These are phyloP conservation scores for Kudoa iwatai DNA, from an alignment of 30 jellyfish, hydroid and myxozoan species.

Conservation along the genomic window DNA sequence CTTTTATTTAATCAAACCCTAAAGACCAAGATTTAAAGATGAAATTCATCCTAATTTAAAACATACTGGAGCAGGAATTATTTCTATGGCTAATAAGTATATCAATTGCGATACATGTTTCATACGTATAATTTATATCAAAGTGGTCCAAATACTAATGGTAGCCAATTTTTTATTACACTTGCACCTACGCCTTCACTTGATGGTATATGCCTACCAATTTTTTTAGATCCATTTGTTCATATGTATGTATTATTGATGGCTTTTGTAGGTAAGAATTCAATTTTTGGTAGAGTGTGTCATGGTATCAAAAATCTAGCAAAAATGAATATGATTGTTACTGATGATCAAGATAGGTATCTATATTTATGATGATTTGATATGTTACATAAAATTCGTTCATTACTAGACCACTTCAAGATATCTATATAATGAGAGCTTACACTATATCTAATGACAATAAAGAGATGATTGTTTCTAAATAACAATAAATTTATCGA, in stretches of 20 bases:
- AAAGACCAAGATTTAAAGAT: slow-evolving; percentile 70
- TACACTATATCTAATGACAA: no score
- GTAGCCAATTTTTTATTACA: slow-evolving; percentile 56
- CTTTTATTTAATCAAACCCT: no score
- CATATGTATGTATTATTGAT: neutral
- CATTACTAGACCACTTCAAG: slow-evolving; percentile 25
- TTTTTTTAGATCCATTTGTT: no score
- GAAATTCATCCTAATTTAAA: slow-evolving; percentile 40
- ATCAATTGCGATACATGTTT: neutral
- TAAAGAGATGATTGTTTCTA: no score
- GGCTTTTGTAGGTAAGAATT: slow-evolving; percentile 12
- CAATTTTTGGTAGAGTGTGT: slow-evolving; percentile 36
- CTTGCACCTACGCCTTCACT: slow-evolving; percentile 83
- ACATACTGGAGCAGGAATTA: slow-evolving; percentile 83
- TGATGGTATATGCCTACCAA: no score
- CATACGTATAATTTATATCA: slow-evolving; percentile 1
- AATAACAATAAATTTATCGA: no score
- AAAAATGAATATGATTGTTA: slow-evolving; percentile 19
- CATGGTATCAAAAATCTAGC: slow-evolving; percentile 22
- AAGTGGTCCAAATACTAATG: slow-evolving; percentile 89
- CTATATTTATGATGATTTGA: neutral
- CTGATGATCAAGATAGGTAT: slow-evolving; percentile 34
- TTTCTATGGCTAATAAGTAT: slow-evolving; percentile 89
- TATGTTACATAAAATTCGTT: neutral
- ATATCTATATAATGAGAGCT: slow-evolving; percentile 12